Percentiles rank a stretch among this genome's conserved stretches.
Evolutionary conservation across 1,140 invertebrate species (phyloP).

Genomic region (Drosophila tropicalis): DNA sequence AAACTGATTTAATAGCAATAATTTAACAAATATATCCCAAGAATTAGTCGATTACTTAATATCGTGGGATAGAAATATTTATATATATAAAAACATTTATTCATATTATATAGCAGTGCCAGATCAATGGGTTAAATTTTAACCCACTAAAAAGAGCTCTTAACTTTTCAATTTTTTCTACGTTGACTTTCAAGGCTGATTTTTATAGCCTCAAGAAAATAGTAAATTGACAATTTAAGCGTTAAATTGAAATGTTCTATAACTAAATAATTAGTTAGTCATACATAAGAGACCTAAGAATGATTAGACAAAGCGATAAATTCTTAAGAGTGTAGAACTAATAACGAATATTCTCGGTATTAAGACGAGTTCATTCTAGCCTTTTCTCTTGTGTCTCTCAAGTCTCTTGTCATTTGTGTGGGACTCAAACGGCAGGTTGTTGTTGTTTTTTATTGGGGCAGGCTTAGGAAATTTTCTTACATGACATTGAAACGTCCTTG

Average conservation of each 20-base stretch:
- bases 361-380: background rate
- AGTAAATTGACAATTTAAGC: background rate
- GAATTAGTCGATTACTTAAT: too few species aligned
- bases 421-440: slow-evolving; percentile 3
- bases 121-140: too few species aligned
- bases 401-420: slow-evolving; percentile 53
- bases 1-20: too few species aligned
- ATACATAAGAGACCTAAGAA: background rate
- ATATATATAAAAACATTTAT: too few species aligned
- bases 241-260: background rate
- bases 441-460: slow-evolving; percentile 44
- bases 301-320: background rate
- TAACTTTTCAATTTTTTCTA: too few species aligned
- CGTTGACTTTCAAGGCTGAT: too few species aligned
- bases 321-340: background rate
- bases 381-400: slow-evolving; percentile 51
- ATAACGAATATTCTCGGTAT: background rate
- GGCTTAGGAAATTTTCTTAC: slow-evolving; percentile 21
- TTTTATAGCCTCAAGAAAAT: too few species aligned
- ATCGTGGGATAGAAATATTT: too few species aligned
- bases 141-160: too few species aligned
- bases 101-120: too few species aligned
- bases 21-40: too few species aligned
- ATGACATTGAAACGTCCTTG: slow-evolving; percentile 76
- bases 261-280: background rate